Evolutionary conservation across 2,113 vertebrate genomes (phyloP), one percentile per base, ranked within the genome.

Genomic region (Oreochromis tanganicae): DNA sequence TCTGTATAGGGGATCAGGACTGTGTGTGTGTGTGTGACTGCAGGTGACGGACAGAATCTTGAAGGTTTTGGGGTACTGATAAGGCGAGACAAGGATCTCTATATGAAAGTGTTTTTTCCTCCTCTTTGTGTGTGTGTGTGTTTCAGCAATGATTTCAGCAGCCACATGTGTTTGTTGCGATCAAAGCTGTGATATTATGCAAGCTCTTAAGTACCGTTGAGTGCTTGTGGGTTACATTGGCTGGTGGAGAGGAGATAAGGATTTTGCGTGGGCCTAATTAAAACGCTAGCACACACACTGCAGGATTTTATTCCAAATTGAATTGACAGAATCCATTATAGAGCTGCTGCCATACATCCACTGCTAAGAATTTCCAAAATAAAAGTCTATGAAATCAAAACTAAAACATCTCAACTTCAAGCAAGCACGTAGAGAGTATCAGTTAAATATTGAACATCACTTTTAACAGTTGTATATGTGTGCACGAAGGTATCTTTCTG

Each of bases 231-330:
- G 90, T 92, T 85, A 78, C 81, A 55, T 85, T 80, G 61, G 88
- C 86, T 89, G 89, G 89, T 90, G 89, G 59, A 90, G 75, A 59
- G 48, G 81, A 85, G 92, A 92, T 93, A 89, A 95, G 88, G 87
- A 92, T 91, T 88, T 82, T 24, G 90, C n/a, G 92, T 93, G 90
- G 92, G 92, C 89, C 83, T 90, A 89, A 94, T 91, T 94, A 89
- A 92, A 93, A 94, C 19, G 38, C 81, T 55, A 13, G 36, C 83
- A 29, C 81, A 82, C 86, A 87, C n/a, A 21, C 9, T 55, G 63
- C 48, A 34, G 56, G 54, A 75, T 85, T 89, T 84, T n/a, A 54
- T 73, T 86, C 81, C 43, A 87, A 85, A 84, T 17, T 84, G 34
- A 93, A 92, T 48, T 78, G 79, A 85, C 66, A 73, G n/a, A 75